Percentiles rank a stretch among this genome's conserved stretches.
These are phyloP conservation scores for Aphodius sticticus DNA, from an alignment of 2,888 invertebrate species.

Conservation along the genomic window DNA sequence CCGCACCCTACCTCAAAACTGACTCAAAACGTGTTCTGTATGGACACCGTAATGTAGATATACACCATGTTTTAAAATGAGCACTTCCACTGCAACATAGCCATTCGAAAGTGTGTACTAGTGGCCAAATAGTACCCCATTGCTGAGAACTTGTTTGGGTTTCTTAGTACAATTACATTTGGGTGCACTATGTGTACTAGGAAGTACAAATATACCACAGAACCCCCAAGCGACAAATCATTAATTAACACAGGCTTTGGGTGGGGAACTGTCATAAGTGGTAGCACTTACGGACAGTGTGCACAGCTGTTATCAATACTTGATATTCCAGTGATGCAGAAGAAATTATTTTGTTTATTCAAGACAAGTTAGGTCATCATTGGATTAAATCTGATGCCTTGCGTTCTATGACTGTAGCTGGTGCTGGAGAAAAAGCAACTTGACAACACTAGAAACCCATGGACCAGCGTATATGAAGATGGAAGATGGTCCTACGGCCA, in stretches of 20 bases:
- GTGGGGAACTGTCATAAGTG: not conserved
- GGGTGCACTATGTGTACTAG: not conserved
- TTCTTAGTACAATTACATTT: not conserved
- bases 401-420: not conserved
- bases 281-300: not conserved
- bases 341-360: not conserved
- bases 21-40: not conserved
- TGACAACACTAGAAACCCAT: not conserved
- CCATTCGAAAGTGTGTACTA: not conserved
- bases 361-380: too few relatives aligned
- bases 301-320: not conserved
- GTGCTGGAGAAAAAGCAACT: not conserved
- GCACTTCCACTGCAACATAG: not conserved
- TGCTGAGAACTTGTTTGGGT: not conserved
- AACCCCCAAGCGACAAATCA: not conserved
- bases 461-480: not conserved
- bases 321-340: not conserved
- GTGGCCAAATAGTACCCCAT: not conserved
- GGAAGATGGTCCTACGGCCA: not conserved
- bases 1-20: too few relatives aligned
- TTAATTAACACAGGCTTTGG: too few relatives aligned
- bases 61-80: not conserved
- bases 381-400: not conserved
- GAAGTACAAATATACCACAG: not conserved
- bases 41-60: not conserved